A percentile compares a stretch with the other conserved stretches of the same genome.
phyloP scores from a whole-genome alignment of 2,888 invertebrate genomes.

The Brachynemurus nebulosus region DNA sequence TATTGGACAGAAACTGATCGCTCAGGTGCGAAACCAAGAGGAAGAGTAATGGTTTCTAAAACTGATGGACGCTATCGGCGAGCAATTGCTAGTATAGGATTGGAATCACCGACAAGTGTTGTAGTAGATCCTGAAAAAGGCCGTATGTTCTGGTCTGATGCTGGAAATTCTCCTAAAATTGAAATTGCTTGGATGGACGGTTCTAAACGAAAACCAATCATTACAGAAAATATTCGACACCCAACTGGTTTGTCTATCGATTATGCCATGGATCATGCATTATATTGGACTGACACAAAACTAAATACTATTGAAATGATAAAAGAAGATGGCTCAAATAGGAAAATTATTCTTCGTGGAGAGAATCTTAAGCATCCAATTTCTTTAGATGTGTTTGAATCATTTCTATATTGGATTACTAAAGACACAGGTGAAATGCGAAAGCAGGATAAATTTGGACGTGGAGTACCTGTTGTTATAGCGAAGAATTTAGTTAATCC shows the following conservation, averaged over 20 bases:
- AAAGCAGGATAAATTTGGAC: conserved; percentile 90
- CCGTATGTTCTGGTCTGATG: conserved; percentile 87
- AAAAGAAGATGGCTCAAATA: conserved; percentile 62
- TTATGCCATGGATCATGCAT: conserved; percentile 70
- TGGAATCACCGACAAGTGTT: conserved; percentile 79
- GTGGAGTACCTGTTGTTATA: conserved; percentile 75
- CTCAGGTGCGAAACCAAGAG: conserved; percentile 58
- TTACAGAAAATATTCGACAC: conserved; percentile 68
- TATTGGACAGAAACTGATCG: conserved; percentile 86
- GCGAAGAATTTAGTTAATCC: conserved; percentile 75
- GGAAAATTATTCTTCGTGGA: conserved; percentile 60
- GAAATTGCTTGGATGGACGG: conserved; percentile 97
- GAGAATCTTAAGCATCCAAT: conserved; percentile 64
- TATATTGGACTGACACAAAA: conserved; percentile 96
- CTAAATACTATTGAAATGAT: conserved; percentile 79
- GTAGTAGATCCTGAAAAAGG: conserved; percentile 79
- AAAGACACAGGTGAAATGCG: conserved; percentile 75
- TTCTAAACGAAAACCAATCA: conserved; percentile 65
- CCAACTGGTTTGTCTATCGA: conserved; percentile 88
- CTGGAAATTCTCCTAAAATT: conserved; percentile 81
- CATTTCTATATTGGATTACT: conserved; percentile 86
- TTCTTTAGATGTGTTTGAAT: conserved; percentile 88
- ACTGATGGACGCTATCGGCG: conserved; percentile 81
- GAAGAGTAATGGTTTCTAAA: conserved; percentile 74
- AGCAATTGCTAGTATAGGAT: conserved; percentile 59